Conservation (phyloP, 2,888 invertebrate species). For the Branchipolynoe longqiensis region DNA sequence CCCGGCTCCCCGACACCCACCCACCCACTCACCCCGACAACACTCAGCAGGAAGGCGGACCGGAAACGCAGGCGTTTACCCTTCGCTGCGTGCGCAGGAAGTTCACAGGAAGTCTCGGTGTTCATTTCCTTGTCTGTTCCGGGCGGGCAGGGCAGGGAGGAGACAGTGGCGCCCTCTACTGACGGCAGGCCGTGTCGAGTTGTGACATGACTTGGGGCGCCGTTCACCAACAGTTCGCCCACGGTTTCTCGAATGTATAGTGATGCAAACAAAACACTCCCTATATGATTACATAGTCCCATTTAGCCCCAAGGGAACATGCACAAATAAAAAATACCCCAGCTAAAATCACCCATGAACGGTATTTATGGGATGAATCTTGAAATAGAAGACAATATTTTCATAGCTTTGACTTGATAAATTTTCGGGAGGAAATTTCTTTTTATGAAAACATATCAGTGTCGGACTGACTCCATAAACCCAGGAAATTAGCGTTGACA, state of each 20-base stretch:
- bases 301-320: no score
- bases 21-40: not conserved
- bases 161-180: constrained; percentile 20
- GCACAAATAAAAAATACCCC: no score
- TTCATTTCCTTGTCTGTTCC: constrained; percentile 43
- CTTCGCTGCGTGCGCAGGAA: constrained; percentile 4
- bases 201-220: constrained; percentile 2
- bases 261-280: no score
- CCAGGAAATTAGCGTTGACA: constrained; percentile 46
- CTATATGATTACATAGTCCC: no score
- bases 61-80: constrained; percentile 18
- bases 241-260: no score
- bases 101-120: constrained; percentile 10
- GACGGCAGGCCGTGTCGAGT: constrained; percentile 15
- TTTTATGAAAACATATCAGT: not conserved
- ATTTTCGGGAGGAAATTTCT: no score
- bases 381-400: no score
- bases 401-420: no score
- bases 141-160: constrained; percentile 1
- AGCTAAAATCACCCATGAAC: no score
- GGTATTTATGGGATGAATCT: no score
- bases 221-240: no score
- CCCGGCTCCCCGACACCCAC: not conserved
- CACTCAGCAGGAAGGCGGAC: constrained; percentile 38
- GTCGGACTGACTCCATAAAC: not conserved